Percentiles rank a stretch among this genome's conserved stretches.
Conservation (phyloP, 2,888 invertebrate genomes). For the Chrysolina oricalcia region DNA sequence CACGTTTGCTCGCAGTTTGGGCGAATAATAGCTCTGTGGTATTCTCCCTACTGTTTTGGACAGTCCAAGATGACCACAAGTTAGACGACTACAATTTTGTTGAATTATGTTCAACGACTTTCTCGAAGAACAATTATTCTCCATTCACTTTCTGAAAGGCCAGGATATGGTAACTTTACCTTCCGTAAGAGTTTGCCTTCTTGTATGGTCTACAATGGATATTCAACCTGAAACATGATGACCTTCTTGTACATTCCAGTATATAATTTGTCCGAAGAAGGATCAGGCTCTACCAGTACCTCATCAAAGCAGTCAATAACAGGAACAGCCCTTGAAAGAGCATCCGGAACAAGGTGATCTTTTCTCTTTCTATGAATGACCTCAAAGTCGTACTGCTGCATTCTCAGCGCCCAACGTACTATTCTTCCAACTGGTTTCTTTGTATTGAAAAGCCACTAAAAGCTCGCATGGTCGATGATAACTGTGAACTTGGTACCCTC, state of each 20-base stretch:
- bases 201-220: neutral
- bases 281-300: neutral
- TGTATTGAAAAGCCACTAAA: too few species aligned
- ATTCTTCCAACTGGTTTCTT: conserved; percentile 45
- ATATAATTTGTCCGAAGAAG: neutral
- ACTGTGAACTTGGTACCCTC: too few species aligned
- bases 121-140: neutral
- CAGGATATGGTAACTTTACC: too few species aligned
- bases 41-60: too few species aligned
- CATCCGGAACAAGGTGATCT: conserved; percentile 50
- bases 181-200: too few species aligned
- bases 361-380: conserved; percentile 49
- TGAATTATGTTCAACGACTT: neutral
- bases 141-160: neutral
- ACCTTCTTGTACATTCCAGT: neutral
- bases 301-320: neutral
- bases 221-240: neutral
- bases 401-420: conserved; percentile 38
- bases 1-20: too few species aligned
- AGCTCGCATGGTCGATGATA: too few species aligned
- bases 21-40: too few species aligned
- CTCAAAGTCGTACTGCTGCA: conserved; percentile 32
- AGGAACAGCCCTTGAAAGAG: conserved; percentile 1
- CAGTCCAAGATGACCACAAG: conserved; percentile 1
- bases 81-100: neutral